These are phyloP conservation scores for Graptemys geographica DNA, from an alignment of 2,797 vertebrate species.

Conservation along the genomic window DNA sequence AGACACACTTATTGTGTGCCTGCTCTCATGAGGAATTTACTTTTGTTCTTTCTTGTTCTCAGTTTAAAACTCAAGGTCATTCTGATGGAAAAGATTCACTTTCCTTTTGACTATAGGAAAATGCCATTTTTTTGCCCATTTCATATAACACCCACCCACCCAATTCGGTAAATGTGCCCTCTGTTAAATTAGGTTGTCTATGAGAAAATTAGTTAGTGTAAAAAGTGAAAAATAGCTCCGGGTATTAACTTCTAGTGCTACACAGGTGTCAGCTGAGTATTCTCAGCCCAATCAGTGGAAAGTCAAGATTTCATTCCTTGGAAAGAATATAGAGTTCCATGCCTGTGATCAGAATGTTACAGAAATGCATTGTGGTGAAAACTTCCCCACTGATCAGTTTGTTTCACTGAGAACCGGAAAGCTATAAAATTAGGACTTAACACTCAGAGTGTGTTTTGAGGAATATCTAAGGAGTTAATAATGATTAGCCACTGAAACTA, in stretches of 20 bases:
- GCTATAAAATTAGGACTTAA: neutral
- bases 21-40: neutral
- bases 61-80: neutral
- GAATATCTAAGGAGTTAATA: constrained; percentile 32
- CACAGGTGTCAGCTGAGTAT: constrained; percentile 17
- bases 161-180: neutral
- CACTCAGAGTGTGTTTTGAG: constrained; percentile 14
- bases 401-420: constrained; percentile 38
- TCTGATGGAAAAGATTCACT: neutral
- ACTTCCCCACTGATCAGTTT: neutral
- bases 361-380: neutral
- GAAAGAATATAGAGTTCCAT: neutral
- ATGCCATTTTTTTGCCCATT: neutral
- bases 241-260: constrained; percentile 70
- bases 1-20: neutral
- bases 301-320: constrained; percentile 53
- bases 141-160: neutral
- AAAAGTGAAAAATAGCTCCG: neutral
- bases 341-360: neutral
- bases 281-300: constrained; percentile 12
- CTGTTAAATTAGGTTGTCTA: constrained; percentile 15
- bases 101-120: neutral
- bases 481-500: constrained; percentile 22
- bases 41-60: neutral
- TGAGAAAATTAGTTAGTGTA: constrained; percentile 41